These are phyloP conservation scores for Sialia sialis DNA, from an alignment of 2,113 vertebrate genomes.

Conservation along the genomic window DNA sequence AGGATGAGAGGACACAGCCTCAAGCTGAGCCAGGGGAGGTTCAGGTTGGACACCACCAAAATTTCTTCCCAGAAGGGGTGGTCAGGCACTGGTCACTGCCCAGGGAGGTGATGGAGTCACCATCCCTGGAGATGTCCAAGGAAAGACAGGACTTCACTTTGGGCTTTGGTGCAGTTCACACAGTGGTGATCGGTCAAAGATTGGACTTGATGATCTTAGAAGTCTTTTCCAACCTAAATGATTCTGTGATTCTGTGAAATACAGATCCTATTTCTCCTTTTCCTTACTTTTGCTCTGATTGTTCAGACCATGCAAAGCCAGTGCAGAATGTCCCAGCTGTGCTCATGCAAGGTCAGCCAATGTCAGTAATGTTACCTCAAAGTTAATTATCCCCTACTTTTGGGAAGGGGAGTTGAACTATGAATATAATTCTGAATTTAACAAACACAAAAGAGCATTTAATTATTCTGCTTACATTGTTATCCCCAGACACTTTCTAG, in stretches of 20 bases:
- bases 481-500: background rate
- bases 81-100: background rate
- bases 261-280: background rate
- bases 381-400: background rate
- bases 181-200: background rate
- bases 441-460: background rate
- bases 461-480: background rate
- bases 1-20: background rate
- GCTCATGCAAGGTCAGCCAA: background rate
- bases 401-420: background rate
- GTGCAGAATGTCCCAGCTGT: background rate
- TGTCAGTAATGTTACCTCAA: background rate
- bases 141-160: rapidly evolving
- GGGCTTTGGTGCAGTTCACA: background rate
- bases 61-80: background rate
- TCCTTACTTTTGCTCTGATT: background rate
- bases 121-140: background rate
- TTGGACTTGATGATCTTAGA: background rate
- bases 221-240: background rate
- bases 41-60: background rate
- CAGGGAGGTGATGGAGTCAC: background rate
- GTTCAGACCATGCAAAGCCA: background rate
- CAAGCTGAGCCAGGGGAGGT: background rate
- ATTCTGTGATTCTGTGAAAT: background rate
- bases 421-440: background rate